Evolutionary conservation across 1,140 invertebrate genomes (phyloP).

Genomic region (Daktulosphaira vitifoliae): DNA sequence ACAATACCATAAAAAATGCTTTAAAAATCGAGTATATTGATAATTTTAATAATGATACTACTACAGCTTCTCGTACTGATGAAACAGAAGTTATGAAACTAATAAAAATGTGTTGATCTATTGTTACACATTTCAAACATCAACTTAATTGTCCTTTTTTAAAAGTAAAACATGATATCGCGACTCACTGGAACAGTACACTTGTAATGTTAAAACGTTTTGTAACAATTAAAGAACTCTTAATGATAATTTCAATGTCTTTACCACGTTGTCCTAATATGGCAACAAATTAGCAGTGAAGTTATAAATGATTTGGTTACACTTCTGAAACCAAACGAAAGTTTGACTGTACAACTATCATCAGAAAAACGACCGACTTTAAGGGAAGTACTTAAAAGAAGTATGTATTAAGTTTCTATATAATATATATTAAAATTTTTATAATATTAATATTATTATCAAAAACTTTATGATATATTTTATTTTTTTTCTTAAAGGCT

Average conservation of each 20-base stretch:
- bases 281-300: background rate
- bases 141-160: too few species aligned
- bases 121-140: background rate
- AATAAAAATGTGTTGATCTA: too few species aligned
- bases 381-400: background rate
- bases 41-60: too few species aligned
- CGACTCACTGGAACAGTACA: background rate
- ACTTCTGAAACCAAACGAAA: background rate
- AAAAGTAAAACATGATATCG: background rate
- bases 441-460: too few species aligned
- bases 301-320: background rate
- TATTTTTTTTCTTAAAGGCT: background rate
- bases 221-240: background rate
- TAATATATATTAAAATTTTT: background rate
- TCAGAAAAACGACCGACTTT: background rate
- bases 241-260: too few species aligned
- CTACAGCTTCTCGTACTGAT: too few species aligned
- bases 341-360: too few species aligned
- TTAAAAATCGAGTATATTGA: background rate
- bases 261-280: too few species aligned
- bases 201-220: background rate
- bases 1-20: background rate
- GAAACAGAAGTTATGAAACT: too few species aligned
- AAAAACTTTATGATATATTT: too few species aligned
- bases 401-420: too few species aligned